Conservation (phyloP, 2,888 invertebrate species). For the Nomada lathburiana region DNA sequence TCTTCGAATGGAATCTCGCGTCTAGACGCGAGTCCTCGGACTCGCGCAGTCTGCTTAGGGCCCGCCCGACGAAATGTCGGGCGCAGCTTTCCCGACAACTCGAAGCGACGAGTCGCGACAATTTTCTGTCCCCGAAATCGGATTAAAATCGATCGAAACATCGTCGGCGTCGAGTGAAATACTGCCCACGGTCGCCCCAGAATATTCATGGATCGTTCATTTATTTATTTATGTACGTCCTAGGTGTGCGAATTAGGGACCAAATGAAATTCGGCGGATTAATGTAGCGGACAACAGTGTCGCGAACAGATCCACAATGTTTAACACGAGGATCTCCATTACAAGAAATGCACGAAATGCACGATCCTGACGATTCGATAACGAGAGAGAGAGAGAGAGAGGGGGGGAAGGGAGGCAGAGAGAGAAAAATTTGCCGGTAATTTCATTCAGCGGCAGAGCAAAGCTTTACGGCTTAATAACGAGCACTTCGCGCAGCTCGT, state of each 20-base stretch:
- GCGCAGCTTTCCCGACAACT: background rate
- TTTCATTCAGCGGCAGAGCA: background rate
- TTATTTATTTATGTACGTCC: constrained; percentile 52
- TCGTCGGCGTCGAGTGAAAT: background rate
- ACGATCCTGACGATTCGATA: constrained; percentile 47
- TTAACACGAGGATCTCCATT: constrained; percentile 67
- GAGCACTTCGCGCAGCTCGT: constrained; percentile 62
- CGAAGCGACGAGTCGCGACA: background rate
- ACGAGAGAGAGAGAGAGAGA: constrained; percentile 6
- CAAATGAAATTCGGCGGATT: constrained; percentile 54
- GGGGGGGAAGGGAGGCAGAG: too few relatives aligned
- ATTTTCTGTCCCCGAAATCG: background rate
- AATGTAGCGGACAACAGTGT: constrained; percentile 25
- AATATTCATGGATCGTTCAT: constrained; percentile 13
- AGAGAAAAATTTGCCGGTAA: constrained; percentile 28
- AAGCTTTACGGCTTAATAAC: constrained; percentile 64
- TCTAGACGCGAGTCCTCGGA: constrained; percentile 10
- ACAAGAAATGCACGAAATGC: constrained; percentile 49
- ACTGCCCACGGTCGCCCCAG: background rate
- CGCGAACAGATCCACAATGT: constrained; percentile 40
- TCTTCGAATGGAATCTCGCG: constrained; percentile 43
- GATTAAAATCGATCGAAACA: background rate
- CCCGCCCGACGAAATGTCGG: background rate
- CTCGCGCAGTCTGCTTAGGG: too few relatives aligned
- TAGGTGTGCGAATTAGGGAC: constrained; percentile 58